Conservation (phyloP, 2,797 vertebrate genomes). For the Bryconaethiops microstoma region DNA sequence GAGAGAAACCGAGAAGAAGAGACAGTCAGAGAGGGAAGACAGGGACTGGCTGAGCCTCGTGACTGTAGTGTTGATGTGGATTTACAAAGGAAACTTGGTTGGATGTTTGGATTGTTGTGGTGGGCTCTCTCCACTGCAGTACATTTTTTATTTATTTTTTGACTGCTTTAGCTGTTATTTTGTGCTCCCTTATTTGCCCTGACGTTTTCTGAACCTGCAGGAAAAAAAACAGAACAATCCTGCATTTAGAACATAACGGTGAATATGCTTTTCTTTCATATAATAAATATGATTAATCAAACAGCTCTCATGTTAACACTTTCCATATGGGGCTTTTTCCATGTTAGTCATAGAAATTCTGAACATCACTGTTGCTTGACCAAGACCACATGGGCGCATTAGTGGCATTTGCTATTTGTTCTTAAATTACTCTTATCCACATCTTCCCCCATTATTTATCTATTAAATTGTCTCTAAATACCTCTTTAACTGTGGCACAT, state of each 20-base stretch:
- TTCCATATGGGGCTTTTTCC: no score
- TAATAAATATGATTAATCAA: no score
- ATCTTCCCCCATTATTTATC: no score
- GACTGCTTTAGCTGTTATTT: slow-evolving; percentile 10
- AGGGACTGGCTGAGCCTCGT: background rate
- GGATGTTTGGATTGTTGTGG: slow-evolving; percentile 29
- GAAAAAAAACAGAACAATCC: background rate
- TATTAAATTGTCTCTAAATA: no score
- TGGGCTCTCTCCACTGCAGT: background rate
- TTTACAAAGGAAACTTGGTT: slow-evolving; percentile 2
- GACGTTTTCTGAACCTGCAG: background rate
- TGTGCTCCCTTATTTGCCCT: background rate
- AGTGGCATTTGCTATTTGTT: no score
- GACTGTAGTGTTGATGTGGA: slow-evolving; percentile 13
- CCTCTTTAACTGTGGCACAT: no score
- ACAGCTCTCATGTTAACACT: no score
- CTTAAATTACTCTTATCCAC: no score
- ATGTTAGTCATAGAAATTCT: no score
- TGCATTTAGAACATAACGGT: background rate
- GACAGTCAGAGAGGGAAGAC: background rate
- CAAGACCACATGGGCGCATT: no score
- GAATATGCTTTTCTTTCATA: no score
- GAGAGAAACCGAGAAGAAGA: background rate
- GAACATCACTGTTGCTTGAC: no score
- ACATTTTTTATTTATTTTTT: background rate